Base-by-base conservation (phyloP, 2,113 vertebrate species). In the Bungarus multicinctus region DNA sequence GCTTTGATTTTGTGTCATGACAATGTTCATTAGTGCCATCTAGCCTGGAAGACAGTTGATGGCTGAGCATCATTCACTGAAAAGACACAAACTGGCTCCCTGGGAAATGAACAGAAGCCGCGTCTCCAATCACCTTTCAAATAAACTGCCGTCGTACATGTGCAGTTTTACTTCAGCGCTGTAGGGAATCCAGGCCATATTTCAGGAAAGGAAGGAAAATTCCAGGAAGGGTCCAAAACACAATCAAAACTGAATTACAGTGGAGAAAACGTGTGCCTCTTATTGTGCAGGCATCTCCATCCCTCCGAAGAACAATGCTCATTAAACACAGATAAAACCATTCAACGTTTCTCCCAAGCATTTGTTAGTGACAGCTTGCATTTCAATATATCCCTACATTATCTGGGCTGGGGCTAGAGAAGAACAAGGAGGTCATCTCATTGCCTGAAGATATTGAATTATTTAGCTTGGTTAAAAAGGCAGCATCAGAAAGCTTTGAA, bases 1-100 rank as follows among this genome's bases (percentile, higher is more conserved):
- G 88, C 93, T 97, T 97, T 97, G 97, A 97, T 97, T 97, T 97
- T 97, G 94, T 97, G 96, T 97, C 97, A 97, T 96, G 96, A 89
- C 95, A 92, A 91, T 94, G 95, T 95, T 96, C 96, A 95, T 96
- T 97, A 96, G 94, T 94, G 96, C 95, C 95, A 95, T 3, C 88
- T 91, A 53, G 91, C 93, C 94, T 90, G 91, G 95, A 95, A 96
- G 94, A 92, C 95, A 93, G 81, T 91, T 91, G 88, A 53, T 69
- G 69, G 58, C 86, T 88, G 93, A 92, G 50, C 53, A 96, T 96
- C 95, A 96, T 96, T 97, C 96, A 96, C 0, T 85, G 53, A 90
- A 96, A 93, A 93, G 91, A 87, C 39, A 95, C 87, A 91, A 94
- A 91, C 89, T 45, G 0, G 95, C n/a, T 74, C 85, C 39, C 87